Conservation (phyloP, 1,140 invertebrate species). For the Microplitis mediator region DNA sequence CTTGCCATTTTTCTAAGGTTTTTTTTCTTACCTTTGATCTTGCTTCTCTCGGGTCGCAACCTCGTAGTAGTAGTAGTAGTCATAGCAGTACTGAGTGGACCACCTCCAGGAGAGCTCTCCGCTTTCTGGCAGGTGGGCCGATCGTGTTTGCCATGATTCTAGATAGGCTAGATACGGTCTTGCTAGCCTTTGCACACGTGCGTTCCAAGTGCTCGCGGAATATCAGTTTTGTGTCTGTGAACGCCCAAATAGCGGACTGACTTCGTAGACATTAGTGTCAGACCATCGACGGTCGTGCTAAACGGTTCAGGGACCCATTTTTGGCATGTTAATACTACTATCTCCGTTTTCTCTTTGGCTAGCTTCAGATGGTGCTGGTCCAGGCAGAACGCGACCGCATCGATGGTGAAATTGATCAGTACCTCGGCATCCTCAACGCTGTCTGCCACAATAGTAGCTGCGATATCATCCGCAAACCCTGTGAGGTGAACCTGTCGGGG, state of each 20-base stretch:
- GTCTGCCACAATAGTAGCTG: too few relatives aligned
- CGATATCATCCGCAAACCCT: too few relatives aligned
- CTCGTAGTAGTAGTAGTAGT: slow-evolving; percentile 32
- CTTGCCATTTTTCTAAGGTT: slow-evolving; percentile 18
- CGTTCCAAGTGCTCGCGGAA: slow-evolving; percentile 28
- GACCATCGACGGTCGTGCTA: background rate
- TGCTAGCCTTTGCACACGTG: slow-evolving; percentile 20
- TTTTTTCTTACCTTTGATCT: background rate
- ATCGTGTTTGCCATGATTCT: slow-evolving; percentile 37
- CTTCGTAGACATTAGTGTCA: too few relatives aligned
- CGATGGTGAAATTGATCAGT: background rate
- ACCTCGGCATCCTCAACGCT: too few relatives aligned
- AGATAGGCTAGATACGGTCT: slow-evolving; percentile 16
- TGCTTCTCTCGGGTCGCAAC: background rate
- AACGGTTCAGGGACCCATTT: background rate
- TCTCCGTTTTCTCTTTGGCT: background rate
- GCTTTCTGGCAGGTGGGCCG: slow-evolving; percentile 30
- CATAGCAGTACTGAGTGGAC: slow-evolving; percentile 35
- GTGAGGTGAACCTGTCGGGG: background rate
- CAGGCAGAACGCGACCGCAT: too few relatives aligned
- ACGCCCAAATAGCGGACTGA: too few relatives aligned
- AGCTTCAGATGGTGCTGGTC: too few relatives aligned
- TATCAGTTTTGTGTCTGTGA: slow-evolving; percentile 22
- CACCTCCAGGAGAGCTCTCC: slow-evolving; percentile 30
- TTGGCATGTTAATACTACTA: background rate